Evolutionary conservation across 2,113 vertebrate species (phyloP), one percentile per base, ranked within the genome.

Genomic region (Nymphicus hollandicus): DNA sequence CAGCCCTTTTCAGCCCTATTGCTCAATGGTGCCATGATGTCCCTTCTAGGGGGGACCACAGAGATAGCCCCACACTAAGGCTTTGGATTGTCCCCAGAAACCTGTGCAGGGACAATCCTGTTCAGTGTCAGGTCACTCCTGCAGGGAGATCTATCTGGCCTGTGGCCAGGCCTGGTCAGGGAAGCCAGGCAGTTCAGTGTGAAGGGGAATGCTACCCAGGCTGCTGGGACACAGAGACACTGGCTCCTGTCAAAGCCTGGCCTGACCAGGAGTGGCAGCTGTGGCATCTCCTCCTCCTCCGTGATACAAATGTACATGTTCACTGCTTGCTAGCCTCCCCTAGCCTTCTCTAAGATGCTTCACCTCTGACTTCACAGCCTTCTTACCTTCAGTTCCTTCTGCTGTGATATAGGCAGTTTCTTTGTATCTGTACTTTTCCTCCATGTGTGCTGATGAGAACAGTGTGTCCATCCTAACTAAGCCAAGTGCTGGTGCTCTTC

Each of bases 231-330:
- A 7, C 0, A 1, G 11, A 27, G 46, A 11, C 39, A 13, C 17
- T 23, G 69, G 61, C 56, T 76, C 8, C 63, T 69, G 65, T 4
- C 35, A 17, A 27, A 29, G 41, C 10, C 23, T 37, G 55, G 35
- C 27, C 31, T 44, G 68, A 58, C 23, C 24, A 5, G 29, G 24
- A 11, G 31, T 11, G 7, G 19, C 39, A 53, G 28, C 68, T 14
- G 4, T 3, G 14, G 5, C 14, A 14, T n/a, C 13, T 3, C 9
- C 35, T 58, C 22, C 46, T 63, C 11, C 52, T 16, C 9, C 2
- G 4, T 50, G 22, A 3, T 0, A 25, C 2, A 10, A 9, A 13
- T 2, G n/a, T 24, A 22, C 2, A 0, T 4, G 1, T 49, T 13
- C 7, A 6, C 35, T 60, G 22, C 58, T 71, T 37, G 22, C 28